A percentile compares a stretch with the other conserved stretches of the same genome.
These are phyloP conservation scores for Cephus pulcher DNA, from an alignment of 2,888 invertebrate genomes.

Conservation along the genomic window DNA sequence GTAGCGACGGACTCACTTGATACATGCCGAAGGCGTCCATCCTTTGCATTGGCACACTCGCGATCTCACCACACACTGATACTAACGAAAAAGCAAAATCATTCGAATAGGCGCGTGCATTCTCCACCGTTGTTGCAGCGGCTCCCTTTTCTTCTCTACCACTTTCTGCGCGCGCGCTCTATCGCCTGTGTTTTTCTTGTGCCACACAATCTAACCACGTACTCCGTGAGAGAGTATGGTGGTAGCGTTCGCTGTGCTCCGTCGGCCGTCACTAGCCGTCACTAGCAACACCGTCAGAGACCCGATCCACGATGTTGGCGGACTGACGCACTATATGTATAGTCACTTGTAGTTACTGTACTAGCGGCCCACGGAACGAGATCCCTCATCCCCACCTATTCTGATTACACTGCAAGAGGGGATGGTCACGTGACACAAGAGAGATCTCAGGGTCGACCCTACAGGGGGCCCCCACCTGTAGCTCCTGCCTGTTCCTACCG, in stretches of 20 bases:
- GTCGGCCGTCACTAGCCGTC: not conserved
- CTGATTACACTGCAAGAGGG: conserved; percentile 26
- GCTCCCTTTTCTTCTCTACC: not conserved
- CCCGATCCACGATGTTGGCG: too few relatives aligned
- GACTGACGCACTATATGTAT: too few relatives aligned
- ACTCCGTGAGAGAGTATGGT: not conserved
- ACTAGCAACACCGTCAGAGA: not conserved
- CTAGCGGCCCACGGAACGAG: conserved; percentile 33
- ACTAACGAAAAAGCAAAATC: not conserved
- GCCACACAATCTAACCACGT: not conserved
- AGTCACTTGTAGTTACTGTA: conserved; percentile 1
- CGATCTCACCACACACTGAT: not conserved
- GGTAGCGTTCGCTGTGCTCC: not conserved
- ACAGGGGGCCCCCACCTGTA: conserved; percentile 55
- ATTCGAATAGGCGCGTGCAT: not conserved
- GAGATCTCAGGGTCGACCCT: conserved; percentile 42
- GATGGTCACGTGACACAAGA: conserved; percentile 48
- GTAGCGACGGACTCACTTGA: conserved; percentile 57
- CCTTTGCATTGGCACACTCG: conserved; percentile 23
- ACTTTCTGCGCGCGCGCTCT: not conserved
- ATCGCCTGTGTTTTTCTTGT: too few relatives aligned
- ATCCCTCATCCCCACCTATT: not conserved
- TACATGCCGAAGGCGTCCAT: conserved; percentile 65
- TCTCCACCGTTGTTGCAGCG: not conserved
- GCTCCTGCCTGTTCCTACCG: conserved; percentile 37